phyloP scores from a whole-genome alignment of 2,797 vertebrate genomes.

The Tragelaphus eurycerus region DNA sequence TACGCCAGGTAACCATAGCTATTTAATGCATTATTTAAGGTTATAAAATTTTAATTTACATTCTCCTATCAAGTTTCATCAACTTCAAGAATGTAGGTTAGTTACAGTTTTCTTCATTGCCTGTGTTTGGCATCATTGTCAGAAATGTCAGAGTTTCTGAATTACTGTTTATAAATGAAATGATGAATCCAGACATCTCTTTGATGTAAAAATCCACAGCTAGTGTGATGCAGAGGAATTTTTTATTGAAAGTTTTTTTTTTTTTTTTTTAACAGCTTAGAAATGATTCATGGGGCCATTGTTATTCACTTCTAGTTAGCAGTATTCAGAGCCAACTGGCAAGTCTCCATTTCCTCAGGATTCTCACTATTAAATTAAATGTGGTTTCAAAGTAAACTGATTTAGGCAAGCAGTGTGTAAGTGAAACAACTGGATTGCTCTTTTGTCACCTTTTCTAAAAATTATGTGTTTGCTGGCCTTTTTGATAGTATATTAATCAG shows the following conservation, averaged over 20 bases:
- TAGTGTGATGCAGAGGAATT: background rate
- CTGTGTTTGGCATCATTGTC: background rate
- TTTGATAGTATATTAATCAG: background rate
- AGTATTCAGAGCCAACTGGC: slow-evolving; percentile 35
- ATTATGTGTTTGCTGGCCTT: background rate
- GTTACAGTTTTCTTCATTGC: slow-evolving; percentile 6
- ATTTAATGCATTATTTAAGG: slow-evolving; percentile 69
- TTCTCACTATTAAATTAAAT: background rate
- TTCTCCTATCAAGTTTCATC: slow-evolving; percentile 61
- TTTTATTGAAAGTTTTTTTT: slow-evolving; percentile 23
- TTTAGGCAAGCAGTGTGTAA: background rate
- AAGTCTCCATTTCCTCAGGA: slow-evolving; percentile 3
- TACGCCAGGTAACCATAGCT: slow-evolving; percentile 52
- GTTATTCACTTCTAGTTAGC: slow-evolving; percentile 6
- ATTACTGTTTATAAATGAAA: slow-evolving; percentile 39
- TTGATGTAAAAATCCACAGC: slow-evolving; percentile 28
- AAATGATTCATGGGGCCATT: slow-evolving; percentile 29
- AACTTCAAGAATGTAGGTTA: slow-evolving; percentile 51
- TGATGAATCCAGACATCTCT: slow-evolving; percentile 8
- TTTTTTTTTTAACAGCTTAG: slow-evolving; percentile 28
- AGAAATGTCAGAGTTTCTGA: slow-evolving; percentile 32
- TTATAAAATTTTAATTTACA: slow-evolving; percentile 64
- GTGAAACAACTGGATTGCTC: background rate
- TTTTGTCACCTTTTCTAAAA: background rate
- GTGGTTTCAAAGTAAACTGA: background rate